A percentile compares a stretch with the other conserved stretches of the same genome.
phyloP scores from a whole-genome alignment of 2,113 vertebrate genomes.

The Hypocryptadius cinnamomeus region DNA sequence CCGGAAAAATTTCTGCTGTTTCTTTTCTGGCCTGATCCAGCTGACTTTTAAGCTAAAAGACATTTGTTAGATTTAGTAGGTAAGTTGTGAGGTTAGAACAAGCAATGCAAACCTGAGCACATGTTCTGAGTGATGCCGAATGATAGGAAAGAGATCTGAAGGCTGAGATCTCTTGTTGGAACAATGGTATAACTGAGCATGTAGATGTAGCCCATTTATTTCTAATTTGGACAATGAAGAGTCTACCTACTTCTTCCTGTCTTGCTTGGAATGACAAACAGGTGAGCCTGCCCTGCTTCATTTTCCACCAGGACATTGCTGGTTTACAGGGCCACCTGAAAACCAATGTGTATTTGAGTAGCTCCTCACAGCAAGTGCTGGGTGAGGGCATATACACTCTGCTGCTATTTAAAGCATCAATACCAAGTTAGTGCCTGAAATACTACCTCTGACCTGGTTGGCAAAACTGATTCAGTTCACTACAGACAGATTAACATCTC shows the following conservation, averaged over 20 bases:
- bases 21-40: not conserved
- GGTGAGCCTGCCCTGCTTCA: not conserved
- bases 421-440: not conserved
- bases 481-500: not conserved
- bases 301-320: not conserved
- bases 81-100: not conserved
- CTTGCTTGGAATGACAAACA: not conserved
- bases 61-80: not conserved
- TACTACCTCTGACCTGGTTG: conserved; percentile 1
- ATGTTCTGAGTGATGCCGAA: not conserved
- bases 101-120: not conserved
- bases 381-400: not conserved
- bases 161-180: not conserved
- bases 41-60: not conserved
- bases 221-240: not conserved
- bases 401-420: conserved; percentile 31
- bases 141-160: not conserved
- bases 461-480: not conserved
- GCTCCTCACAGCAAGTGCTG: not conserved
- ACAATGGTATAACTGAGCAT: not conserved
- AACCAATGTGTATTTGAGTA: not conserved
- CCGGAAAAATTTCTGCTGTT: not conserved
- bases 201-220: not conserved
- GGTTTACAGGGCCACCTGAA: not conserved
- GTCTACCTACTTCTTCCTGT: not conserved